Conservation (phyloP, 2,888 invertebrate species). For the Lysandra bellargus region DNA sequence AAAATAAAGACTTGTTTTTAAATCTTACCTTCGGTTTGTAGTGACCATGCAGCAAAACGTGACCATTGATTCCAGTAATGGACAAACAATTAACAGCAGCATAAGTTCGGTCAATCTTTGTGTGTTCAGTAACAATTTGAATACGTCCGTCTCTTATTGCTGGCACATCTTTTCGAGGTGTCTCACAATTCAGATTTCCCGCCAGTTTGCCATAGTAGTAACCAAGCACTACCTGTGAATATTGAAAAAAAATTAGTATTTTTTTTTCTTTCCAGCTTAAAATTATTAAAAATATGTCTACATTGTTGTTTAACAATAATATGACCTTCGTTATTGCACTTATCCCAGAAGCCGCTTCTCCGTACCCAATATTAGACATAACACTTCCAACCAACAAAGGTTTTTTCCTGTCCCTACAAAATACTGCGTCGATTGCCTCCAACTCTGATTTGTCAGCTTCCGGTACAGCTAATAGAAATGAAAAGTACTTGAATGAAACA, state of each 20-base stretch:
- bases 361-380: conserved; percentile 72
- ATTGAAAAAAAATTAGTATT: neutral
- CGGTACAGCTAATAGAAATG: conserved; percentile 58
- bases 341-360: conserved; percentile 70
- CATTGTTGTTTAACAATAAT: neutral
- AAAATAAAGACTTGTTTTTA: too few relatives aligned
- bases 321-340: conserved; percentile 80
- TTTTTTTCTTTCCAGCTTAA: neutral
- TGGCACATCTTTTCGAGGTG: conserved; percentile 75
- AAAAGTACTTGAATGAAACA: conserved; percentile 73
- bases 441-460: conserved; percentile 84
- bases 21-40: conserved; percentile 58
- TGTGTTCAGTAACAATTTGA: conserved; percentile 80
- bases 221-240: conserved; percentile 74
- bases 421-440: conserved; percentile 81
- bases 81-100: conserved; percentile 61
- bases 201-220: conserved; percentile 85
- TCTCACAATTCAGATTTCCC: conserved; percentile 85
- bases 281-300: conserved; percentile 6
- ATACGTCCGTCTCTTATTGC: conserved; percentile 76
- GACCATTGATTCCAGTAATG: conserved; percentile 58
- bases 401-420: conserved; percentile 75
- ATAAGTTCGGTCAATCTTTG: conserved; percentile 75
- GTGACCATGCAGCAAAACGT: conserved; percentile 58
- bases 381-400: conserved; percentile 81